Percentiles rank a stretch among this genome's conserved stretches.
phyloP scores from a whole-genome alignment of 1,140 invertebrate species.

The Pseudomyrmex flavicornis region DNA sequence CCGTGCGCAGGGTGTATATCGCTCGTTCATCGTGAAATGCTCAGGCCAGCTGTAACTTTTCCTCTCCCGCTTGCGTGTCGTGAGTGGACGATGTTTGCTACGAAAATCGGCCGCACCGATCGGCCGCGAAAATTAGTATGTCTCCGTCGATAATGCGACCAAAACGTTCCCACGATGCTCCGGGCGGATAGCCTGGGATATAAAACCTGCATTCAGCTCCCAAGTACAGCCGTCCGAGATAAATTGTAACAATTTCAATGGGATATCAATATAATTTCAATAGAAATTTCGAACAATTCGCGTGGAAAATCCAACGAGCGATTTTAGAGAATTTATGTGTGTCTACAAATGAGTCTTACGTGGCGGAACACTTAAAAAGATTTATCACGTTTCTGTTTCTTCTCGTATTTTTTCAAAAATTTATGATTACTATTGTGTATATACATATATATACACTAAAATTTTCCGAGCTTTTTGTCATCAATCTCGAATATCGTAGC shows the following conservation, averaged over 20 bases:
- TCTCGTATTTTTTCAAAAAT: background rate
- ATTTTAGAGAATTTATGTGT: background rate
- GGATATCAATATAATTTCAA: too few relatives aligned
- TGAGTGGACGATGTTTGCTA: background rate
- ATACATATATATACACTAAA: too few relatives aligned
- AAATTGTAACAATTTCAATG: background rate
- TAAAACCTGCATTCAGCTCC: background rate
- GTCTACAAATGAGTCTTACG: too few relatives aligned
- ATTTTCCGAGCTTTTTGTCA: too few relatives aligned
- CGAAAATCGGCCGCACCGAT: slow-evolving; percentile 30
- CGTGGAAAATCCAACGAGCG: background rate
- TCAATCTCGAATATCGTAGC: background rate
- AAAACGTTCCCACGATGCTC: slow-evolving; percentile 22
- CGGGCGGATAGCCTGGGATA: too few relatives aligned
- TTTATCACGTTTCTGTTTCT: background rate
- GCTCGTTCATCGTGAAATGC: background rate
- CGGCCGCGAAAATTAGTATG: slow-evolving; percentile 33
- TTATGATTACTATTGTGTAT: background rate
- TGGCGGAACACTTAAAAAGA: background rate
- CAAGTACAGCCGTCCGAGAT: background rate
- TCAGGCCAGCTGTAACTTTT: slow-evolving; percentile 37
- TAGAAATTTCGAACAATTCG: background rate
- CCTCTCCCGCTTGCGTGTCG: slow-evolving; percentile 19
- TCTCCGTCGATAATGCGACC: slow-evolving; percentile 17
- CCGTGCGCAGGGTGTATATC: background rate